A percentile compares a stretch with the other conserved stretches of the same genome.
Evolutionary conservation across 2,113 vertebrate species (phyloP).

Genomic region (Brachyhypopomus gauderio): DNA sequence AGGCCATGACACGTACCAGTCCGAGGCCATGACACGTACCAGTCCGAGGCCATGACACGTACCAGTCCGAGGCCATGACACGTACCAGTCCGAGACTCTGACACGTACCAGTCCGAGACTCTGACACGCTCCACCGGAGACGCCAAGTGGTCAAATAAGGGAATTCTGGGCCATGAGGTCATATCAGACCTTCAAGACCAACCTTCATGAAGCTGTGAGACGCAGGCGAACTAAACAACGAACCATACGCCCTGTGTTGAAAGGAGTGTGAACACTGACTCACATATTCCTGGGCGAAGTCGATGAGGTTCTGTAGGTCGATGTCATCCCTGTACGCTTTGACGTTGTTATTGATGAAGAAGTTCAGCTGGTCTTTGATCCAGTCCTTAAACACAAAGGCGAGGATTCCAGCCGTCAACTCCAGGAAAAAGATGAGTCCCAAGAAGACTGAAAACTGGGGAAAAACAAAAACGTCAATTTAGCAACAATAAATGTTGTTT

Average conservation of each 20-base stretch:
- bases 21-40: not conserved
- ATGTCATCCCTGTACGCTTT: constrained; percentile 92
- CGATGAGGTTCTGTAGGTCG: constrained; percentile 91
- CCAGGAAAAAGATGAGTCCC: constrained; percentile 91
- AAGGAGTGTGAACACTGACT: constrained; percentile 62
- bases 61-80: too few species aligned
- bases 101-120: not conserved
- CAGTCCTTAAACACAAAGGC: constrained; percentile 93
- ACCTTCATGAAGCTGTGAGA: not conserved
- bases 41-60: not conserved
- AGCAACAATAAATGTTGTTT: not conserved
- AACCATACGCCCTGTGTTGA: too few species aligned
- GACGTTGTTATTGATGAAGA: constrained; percentile 92
- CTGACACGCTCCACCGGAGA: not conserved
- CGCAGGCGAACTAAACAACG: too few species aligned
- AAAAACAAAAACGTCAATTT: not conserved
- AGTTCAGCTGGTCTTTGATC: constrained; percentile 94
- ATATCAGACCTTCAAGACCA: not conserved
- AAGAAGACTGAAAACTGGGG: constrained; percentile 88
- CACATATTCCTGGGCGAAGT: constrained; percentile 92
- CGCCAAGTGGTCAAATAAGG: not conserved
- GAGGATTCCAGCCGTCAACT: constrained; percentile 87
- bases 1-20: not conserved
- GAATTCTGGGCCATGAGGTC: not conserved
- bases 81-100: not conserved